These are phyloP conservation scores for Cettia cetti DNA, from an alignment of 2,113 vertebrate genomes.

Conservation along the genomic window DNA sequence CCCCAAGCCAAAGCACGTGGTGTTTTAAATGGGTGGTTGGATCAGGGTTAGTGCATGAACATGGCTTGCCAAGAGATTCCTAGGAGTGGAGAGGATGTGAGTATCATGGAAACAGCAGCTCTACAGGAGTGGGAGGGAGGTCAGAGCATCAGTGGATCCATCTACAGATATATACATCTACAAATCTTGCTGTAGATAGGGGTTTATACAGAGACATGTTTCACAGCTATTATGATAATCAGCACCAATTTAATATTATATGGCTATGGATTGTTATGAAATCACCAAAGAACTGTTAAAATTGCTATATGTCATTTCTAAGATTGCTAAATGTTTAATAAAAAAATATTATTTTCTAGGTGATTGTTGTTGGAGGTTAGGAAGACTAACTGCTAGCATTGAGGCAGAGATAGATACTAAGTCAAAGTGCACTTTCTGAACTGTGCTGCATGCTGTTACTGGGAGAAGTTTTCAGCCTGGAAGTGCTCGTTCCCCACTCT, in stretches of 20 bases:
- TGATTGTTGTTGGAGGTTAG: neutral
- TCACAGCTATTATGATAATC: neutral
- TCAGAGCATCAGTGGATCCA: neutral
- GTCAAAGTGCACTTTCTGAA: neutral
- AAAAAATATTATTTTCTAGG: neutral
- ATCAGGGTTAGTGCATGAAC: neutral
- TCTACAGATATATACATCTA: neutral
- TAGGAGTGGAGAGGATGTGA: neutral
- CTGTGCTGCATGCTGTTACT: neutral
- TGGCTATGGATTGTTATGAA: conserved; percentile 3
- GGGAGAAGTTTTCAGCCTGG: neutral
- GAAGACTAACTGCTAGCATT: neutral
- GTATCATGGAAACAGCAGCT: conserved; percentile 16
- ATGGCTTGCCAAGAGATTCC: neutral
- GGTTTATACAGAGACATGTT: conserved; percentile 20
- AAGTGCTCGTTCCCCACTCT: neutral
- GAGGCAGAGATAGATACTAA: neutral
- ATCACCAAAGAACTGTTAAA: neutral
- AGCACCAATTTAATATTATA: neutral
- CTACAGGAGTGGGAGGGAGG: neutral
- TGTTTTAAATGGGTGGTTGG: neutral
- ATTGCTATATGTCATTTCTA: neutral
- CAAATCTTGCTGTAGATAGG: neutral
- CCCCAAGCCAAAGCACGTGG: neutral
- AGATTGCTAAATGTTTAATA: neutral